Base-by-base conservation (phyloP, 2,797 vertebrate species). In the Carduelis carduelis region DNA sequence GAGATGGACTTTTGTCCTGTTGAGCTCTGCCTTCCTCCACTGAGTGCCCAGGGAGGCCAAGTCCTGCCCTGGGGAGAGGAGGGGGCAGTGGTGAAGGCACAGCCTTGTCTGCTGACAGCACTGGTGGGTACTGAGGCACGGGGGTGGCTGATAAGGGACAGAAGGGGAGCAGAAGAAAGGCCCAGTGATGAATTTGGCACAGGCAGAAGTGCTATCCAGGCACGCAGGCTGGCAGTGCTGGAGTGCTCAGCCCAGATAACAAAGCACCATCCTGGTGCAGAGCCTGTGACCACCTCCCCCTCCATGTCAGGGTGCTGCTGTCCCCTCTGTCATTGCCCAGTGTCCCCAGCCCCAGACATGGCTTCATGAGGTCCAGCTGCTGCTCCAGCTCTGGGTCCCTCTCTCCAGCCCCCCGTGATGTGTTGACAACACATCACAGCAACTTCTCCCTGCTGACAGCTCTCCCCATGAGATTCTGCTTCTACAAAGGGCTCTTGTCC, bases 201-300 rank as follows among this genome's bases (percentile, higher is more conserved):
- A 19, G 83, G 88, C 92, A 97, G 60, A 47, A 92, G 30, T 3
- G 3, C 70, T 95, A 83, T 90, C 95, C 60, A 0, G 41, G 47
- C 68, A 30, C 0, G 11, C 90, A 92, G 60, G n/a, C 72, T 52
- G 85, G 80, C 80, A 92, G 92, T 91, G n/a, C 37, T 41, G 85
- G 65, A 90, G 87, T 95, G 90, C 17, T 12, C 50, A 59, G 90
- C 49, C 56, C 85, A 88, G 96, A 92, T 97, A 97, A 98, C 66
- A 9, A 83, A 94, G 82, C 1, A 1, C 18, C 1, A 0, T 3
- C 1, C 0, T 0, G 1, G 0, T 5, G 18, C 53, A 19, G 35
- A 83, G 69, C 34, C 63, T 49, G 65, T 0, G 0, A 34, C 66
- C 56, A 32, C 64, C 35, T 60, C 66, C 60, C 4, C 1, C 4